Evolutionary conservation across 2,113 vertebrate species (phyloP).

Genomic region (Aphelocoma coerulescens): DNA sequence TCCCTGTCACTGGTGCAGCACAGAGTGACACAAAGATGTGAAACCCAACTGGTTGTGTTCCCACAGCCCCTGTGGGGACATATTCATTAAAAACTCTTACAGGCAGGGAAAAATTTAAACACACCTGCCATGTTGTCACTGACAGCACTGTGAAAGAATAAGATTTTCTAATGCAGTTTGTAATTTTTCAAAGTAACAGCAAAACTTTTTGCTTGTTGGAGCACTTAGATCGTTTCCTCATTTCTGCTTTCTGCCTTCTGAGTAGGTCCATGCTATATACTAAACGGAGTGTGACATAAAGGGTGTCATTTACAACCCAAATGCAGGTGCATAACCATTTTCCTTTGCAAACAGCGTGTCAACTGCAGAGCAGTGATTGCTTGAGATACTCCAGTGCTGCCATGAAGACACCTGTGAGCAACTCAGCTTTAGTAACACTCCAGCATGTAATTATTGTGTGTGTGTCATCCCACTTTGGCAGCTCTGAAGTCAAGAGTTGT

Average conservation of each 20-base stretch:
- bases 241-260: background rate
- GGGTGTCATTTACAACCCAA: slow-evolving; percentile 14
- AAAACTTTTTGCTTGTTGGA: background rate
- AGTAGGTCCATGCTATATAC: background rate
- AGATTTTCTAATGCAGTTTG: background rate
- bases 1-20: background rate
- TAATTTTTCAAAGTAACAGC: background rate
- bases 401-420: background rate
- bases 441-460: slow-evolving; percentile 36
- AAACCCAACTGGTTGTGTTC: background rate
- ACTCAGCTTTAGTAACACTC: background rate
- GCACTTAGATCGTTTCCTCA: background rate
- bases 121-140: background rate
- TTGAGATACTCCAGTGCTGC: background rate
- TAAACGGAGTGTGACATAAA: background rate
- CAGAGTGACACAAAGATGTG: background rate
- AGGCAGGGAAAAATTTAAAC: background rate
- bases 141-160: background rate
- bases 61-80: background rate
- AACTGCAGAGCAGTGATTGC: background rate
- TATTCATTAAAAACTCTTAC: background rate
- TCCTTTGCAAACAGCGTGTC: background rate
- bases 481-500: slow-evolving; percentile 43
- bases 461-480: slow-evolving; percentile 43
- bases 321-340: background rate